Base-by-base conservation (phyloP, 2,888 invertebrate species). In the Nomada ruficornis region DNA sequence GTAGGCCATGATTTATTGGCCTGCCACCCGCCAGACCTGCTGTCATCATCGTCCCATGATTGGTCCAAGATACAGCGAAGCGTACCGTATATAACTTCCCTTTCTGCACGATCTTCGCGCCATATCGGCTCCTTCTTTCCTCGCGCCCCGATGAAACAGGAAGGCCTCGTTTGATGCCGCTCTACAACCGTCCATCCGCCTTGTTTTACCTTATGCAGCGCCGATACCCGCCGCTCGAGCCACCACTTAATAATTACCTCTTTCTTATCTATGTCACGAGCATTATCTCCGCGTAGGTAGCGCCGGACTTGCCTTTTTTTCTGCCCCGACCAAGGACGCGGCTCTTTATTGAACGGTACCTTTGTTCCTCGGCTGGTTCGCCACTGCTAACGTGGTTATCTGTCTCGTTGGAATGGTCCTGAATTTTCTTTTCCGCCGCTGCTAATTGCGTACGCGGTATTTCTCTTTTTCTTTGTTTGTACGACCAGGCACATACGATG, bases 1-100 rank as follows among this genome's bases (percentile, higher is more conserved):
- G 90, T 88, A 80, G 87, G 85, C 81, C 89, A 91, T 93, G 92
- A 93, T 93, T 93, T 92, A 93, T 93, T 91, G 91, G 89, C 89
- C 89, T 91, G 91, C 90, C 91, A 90, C 90, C 90, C 89, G 91
- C 86, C 88, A 89, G 89, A 91, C 90, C 88, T 88, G 90, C 92
- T 91, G 93, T 92, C 92, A 92, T 92, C 93, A 91, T 92, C 91
- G 85, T 86, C 86, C 85, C 88, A 84, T 90, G 85, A 89, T 85
- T 86, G 87, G 73, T 81, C 80, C 87, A 87, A 78, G 87, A 87
- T 87, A 87, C 88, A 85, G 82, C 83, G 81, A 83, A 82, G 77
- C 83, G 85, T 85, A 85, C 87, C 88, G 84, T 86, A 88, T 87
- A 84, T 86, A 82, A 86, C 87, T 89, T 82, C 88, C 86, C 80